Percentiles rank a stretch among this genome's conserved stretches.
Conservation (phyloP, 1,140 invertebrate genomes). For the Trichonephila clavata region DNA sequence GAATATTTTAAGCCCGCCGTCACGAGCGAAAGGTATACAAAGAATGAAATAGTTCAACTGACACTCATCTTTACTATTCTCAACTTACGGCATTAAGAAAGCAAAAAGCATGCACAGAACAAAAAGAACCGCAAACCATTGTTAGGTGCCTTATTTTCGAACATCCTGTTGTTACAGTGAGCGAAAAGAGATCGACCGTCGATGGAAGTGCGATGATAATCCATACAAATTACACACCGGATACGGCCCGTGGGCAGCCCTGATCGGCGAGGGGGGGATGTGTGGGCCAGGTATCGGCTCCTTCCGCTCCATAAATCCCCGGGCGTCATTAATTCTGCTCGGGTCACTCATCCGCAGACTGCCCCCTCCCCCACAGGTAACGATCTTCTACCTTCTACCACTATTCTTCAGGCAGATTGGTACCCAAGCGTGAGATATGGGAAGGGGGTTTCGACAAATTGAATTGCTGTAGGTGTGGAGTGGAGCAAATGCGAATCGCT, state of each 20-base stretch:
- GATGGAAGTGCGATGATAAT: conserved; percentile 21
- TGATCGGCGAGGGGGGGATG: background rate
- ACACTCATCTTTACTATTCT: no score
- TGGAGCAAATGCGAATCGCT: background rate
- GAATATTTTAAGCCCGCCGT: no score
- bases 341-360: conserved; percentile 56
- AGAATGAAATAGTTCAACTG: no score
- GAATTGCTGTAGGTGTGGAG: background rate
- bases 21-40: no score
- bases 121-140: background rate
- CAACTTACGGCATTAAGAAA: no score
- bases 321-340: conserved; percentile 68
- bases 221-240: conserved; percentile 31
- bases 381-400: background rate
- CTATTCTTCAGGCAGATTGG: conserved; percentile 35
- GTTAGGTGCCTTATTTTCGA: background rate
- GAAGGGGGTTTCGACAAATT: conserved; percentile 14
- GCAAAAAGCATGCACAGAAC: background rate
- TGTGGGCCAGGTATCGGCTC: conserved; percentile 44
- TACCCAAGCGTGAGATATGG: conserved; percentile 66
- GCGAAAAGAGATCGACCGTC: background rate
- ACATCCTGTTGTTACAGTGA: background rate
- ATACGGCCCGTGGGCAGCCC: conserved; percentile 18
- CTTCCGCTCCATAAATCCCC: conserved; percentile 72
- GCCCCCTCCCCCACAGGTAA: conserved; percentile 55